Evolutionary conservation across 2,113 vertebrate genomes (phyloP).

Genomic region (Thalassarche chlororhynchos): DNA sequence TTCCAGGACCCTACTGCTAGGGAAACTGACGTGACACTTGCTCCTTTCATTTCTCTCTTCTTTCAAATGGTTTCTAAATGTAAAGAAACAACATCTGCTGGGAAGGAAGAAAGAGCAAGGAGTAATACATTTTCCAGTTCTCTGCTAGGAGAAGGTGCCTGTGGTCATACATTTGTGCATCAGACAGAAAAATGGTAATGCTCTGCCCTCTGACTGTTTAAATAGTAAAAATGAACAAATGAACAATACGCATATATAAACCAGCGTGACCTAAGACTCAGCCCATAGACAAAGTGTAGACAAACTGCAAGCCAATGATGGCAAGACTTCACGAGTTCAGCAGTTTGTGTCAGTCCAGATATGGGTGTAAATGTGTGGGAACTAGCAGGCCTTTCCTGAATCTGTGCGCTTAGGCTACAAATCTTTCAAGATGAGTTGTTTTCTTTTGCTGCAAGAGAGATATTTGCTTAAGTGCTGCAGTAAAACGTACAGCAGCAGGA

Average conservation of each 20-base stretch:
- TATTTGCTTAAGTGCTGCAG: neutral
- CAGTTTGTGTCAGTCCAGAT: neutral
- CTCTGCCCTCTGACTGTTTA: neutral
- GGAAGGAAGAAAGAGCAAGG: neutral
- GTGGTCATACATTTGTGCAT: neutral
- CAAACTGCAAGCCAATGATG: neutral
- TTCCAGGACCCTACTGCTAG: neutral
- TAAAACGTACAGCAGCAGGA: neutral
- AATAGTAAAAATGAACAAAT: neutral
- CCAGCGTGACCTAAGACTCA: neutral
- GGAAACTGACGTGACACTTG: neutral
- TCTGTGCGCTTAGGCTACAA: neutral
- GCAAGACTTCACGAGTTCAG: neutral
- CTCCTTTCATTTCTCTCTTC: neutral
- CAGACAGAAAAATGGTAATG: neutral
- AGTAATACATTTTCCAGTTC: neutral
- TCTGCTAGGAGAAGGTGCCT: neutral
- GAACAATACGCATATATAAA: neutral
- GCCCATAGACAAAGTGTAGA: neutral
- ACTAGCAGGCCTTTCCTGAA: neutral
- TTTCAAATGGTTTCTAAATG: neutral
- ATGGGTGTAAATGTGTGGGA: neutral
- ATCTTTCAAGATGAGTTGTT: neutral
- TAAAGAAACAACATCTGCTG: neutral
- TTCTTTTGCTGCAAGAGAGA: neutral